phyloP scores from a whole-genome alignment of 2,888 invertebrate genomes.

The Drosophila nigricruria region DNA sequence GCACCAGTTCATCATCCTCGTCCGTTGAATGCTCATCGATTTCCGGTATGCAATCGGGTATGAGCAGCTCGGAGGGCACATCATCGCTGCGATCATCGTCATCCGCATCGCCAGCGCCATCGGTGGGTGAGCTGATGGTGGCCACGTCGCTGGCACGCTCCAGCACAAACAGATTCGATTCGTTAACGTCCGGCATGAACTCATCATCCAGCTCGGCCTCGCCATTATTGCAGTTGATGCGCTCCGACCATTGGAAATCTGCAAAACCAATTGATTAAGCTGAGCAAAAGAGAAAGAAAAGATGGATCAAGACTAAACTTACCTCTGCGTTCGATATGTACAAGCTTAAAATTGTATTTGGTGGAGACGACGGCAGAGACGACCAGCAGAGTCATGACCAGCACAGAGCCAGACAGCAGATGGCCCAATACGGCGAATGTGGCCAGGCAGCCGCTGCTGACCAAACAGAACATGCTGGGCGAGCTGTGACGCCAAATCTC shows the following conservation, averaged over 20 bases:
- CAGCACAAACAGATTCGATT: slow-evolving; percentile 81
- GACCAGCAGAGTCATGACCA: slow-evolving; percentile 79
- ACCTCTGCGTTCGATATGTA: slow-evolving; percentile 82
- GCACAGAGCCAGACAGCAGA: slow-evolving; percentile 80
- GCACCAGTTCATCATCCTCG: slow-evolving; percentile 79
- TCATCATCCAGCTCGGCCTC: slow-evolving; percentile 82
- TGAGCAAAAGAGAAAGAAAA: neutral
- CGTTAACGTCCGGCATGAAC: slow-evolving; percentile 84
- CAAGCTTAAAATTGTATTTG: slow-evolving; percentile 82
- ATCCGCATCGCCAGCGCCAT: slow-evolving; percentile 61
- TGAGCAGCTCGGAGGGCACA: slow-evolving; percentile 84
- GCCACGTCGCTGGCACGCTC: slow-evolving; percentile 84
- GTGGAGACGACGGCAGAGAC: slow-evolving; percentile 79
- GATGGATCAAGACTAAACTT: slow-evolving; percentile 1
- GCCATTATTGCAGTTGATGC: slow-evolving; percentile 69
- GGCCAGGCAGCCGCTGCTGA: slow-evolving; percentile 67
- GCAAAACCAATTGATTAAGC: slow-evolving; percentile 3
- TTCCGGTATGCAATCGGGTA: slow-evolving; percentile 84
- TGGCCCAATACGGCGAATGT: slow-evolving; percentile 82
- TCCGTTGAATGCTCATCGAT: slow-evolving; percentile 84
- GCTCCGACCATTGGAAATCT: slow-evolving; percentile 76
- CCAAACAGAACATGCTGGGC: slow-evolving; percentile 79
- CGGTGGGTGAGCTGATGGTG: slow-evolving; percentile 69
- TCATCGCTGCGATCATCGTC: slow-evolving; percentile 84
- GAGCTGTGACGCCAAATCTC: slow-evolving; percentile 71